Base-by-base conservation (phyloP, 2,797 vertebrate genomes). In the Chloroceryle inda region DNA sequence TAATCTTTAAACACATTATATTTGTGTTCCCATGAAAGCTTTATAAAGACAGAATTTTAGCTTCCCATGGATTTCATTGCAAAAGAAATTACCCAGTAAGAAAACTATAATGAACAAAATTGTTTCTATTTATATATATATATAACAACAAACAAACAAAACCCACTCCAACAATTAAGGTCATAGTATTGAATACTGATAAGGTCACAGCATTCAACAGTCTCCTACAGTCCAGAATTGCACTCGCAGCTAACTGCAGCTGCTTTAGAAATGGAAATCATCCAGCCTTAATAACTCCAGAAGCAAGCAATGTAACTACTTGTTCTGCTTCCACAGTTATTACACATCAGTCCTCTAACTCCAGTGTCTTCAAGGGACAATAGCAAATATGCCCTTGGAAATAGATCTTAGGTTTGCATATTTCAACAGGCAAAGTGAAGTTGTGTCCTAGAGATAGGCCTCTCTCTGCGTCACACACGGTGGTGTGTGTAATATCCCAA, bases 381-480 rank as follows among this genome's bases (percentile, higher is more conserved):
- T 3, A 61, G 15, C 17, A 71, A 23, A 62, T 8, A 0, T 14
- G 21, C 29, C 38, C 42, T 61, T 72, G 50, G 53, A 47, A 92
- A 56, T 10, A 45, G 11, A 53, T 44, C 33, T 24, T 58, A 22
- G 3, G 31, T 82, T 80, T 85, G 13, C 40, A 24, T 82, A 88
- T 83, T 89, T 63, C 56, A 64, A 5, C 1, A 37, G 7, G 11
- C 9, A 83, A 89, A 24, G 5, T 59, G 21, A 63, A 45, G 18
- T 61, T 77, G 13, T 52, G 40, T 53, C 75, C 79, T 61, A 72
- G 21, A 83, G 38, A 67, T 19, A 15, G 22, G 16, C 6, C 0
- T 0, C 6, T 13, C 53, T 73, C 19, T 85, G 76, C 29, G 76
- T 82, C 63, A 27, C 24, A 7, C 0, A 0, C 19, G 20, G 13